Base-by-base conservation (phyloP, 2,113 vertebrate genomes). In the Mesitornis unicolor region DNA sequence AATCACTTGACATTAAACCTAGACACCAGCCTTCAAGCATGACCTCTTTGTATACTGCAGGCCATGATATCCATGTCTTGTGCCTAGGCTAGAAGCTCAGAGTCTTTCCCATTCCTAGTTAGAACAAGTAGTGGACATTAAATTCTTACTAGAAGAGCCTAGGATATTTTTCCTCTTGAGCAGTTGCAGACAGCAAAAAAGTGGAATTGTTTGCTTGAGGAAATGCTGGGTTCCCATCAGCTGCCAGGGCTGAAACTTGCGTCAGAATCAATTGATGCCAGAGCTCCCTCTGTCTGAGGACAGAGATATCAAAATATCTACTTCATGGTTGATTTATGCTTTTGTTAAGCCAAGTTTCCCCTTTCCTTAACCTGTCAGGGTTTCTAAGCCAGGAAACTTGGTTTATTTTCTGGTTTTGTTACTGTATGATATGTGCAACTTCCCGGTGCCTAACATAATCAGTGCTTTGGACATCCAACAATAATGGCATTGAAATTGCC, bases 21-120 rank as follows among this genome's bases (percentile, higher is more conserved):
- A 70, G 29, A 18, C 35, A 20, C 5, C 31, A 17, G 38, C 42
- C 42, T 90, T 86, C 36, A 33, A 67, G n/a, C 0, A 0, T 40
- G 40, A 16, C 33, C 31, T 67, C 24, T 69, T 0, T 0, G 12
- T 6, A 0, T 77, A 22, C 33, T 54, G 15, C 14, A 3, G 3
- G 48, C 22, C 14, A 2, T 10, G 60, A 38, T 45, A 33, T 5
- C 40, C 11, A 10, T 0, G 0, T 54, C 24, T 71, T 12, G 4
- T 48, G 25, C 19, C 10, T 25, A 33, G 36, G 22, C 28, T 64
- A 56, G 57, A 48, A 68, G 28, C 61, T 87, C 45, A 64, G 71
- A 69, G 15, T 74, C 36, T 79, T 63, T 51, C 11, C 45, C 16
- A 15, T 78, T 81, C 33, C 36, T 74, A 4, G 25, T 86, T 84